Evolutionary conservation across 2,888 invertebrate genomes (phyloP), one percentile per base, ranked within the genome.

Genomic region (Tachystola acroxantha): DNA sequence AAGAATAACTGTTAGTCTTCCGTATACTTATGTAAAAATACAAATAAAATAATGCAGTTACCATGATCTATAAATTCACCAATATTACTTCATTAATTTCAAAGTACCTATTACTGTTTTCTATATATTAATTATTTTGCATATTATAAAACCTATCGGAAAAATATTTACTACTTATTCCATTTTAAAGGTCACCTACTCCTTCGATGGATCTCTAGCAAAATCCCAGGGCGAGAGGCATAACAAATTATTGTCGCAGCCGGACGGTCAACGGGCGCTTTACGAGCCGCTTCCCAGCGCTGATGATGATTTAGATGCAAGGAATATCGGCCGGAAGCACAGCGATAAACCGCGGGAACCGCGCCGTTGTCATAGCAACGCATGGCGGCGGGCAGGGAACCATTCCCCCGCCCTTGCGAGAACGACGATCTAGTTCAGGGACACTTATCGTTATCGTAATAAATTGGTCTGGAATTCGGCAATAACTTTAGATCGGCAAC

Each of bases 301-400:
- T 81, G 82, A 86, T 82, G 80, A 82, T 85, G 85, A 85, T 85
- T 82, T 84, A 84, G 79, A 78, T 80, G 81, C 80, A 77, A 69
- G 74, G 67, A 74, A 71, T 68, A 75, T 73, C 64, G 69, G 69
- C 55, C 77, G 78, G 77, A 79, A 76, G 67, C 61, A 59, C 51
- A 53, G 54, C 68, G 66, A 70, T 73, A 69, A 69, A 68, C 63
- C 65, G 69, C 68, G 69, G 69, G 58, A 62, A 56, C 48, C 47
- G 47, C 50, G 41, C 36, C 9, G 81, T 84, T 57, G 61, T 63
- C 67, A 73, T 80, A 65, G 65, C 63, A 64, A 85, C 77, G 16
- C n/a, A n/a, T n/a, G n/a, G n/a, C n/a, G 46, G 39, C 27, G n/a
- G 27, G 27, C 27, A 27, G 11, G 27, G 27, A 13, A 48, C 46